Evolutionary conservation across 2,888 invertebrate species (phyloP), one percentile per base, ranked within the genome.

Genomic region (Onthophagus sagittarius): DNA sequence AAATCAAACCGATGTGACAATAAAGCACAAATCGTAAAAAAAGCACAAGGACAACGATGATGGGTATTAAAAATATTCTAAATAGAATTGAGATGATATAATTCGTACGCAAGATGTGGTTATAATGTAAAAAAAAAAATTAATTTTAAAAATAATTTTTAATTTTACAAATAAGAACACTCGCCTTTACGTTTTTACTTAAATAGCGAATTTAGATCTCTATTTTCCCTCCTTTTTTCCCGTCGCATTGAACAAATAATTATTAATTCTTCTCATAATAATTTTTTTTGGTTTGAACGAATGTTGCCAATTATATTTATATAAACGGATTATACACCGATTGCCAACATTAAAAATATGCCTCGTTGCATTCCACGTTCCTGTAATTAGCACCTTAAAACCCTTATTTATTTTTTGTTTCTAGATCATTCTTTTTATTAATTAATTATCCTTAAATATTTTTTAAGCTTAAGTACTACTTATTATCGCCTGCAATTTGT

Each of bases 271-370:
- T 11, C 9, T 7, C 13, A 63, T 4, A 53, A 15, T 5, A 63
- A 2, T 63, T 63, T 15, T 63, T 63, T 13, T 15, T 14, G 7
- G 23, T 67, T 15, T 67, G 15, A 31, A 31, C 15, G 23, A 67
- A 23, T 67, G 67, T 15, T 67, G 67, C 67, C 67, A 67, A 67
- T 32, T 67, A 32, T 67, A 67, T 67, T 67, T 67, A 67, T 67
- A 67, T 31, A 67, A 67, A 23, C 32, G 23, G 39, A 53, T 53
- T 11, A 53, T 15, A 32, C 23, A 23, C 31, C 67, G 9, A 67
- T 67, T 67, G 67, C 67, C 67, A 67, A 67, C 67, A 31, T 23
- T 67, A 67, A 67, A 67, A 67, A 67, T 67, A 67, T 67, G 23
- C 32, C 31, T 15, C 32, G n/a, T 67, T 15, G 7, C n/a, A 67